Conservation (phyloP, 2,797 vertebrate species). For the Alauda arvensis region DNA sequence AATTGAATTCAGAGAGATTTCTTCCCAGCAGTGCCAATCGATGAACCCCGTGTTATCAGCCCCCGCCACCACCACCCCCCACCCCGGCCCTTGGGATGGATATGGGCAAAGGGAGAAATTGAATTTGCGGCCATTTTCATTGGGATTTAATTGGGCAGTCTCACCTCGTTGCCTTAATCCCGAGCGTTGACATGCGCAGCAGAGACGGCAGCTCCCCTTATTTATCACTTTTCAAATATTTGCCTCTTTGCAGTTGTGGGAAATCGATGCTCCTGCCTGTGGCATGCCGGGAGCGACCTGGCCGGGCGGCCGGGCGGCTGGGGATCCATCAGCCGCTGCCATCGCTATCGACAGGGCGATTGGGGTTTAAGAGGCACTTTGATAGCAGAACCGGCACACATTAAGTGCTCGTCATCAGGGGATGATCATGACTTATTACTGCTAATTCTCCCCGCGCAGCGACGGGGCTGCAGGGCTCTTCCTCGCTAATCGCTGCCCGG, state of each 20-base stretch:
- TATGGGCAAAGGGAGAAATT: conserved; percentile 32
- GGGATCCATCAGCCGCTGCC: conserved; percentile 62
- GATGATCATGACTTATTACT: conserved; percentile 61
- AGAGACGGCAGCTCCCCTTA: conserved; percentile 29
- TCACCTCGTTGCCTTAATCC: conserved; percentile 62
- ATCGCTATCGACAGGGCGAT: conserved; percentile 57
- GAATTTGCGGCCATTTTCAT: conserved; percentile 56
- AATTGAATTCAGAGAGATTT: conserved; percentile 55
- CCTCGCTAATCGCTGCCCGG: neutral
- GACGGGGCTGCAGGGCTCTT: neutral
- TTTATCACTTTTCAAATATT: conserved; percentile 67
- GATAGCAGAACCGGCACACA: conserved; percentile 60
- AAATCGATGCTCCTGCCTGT: conserved; percentile 48
- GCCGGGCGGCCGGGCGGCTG: neutral
- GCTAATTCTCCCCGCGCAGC: conserved; percentile 30
- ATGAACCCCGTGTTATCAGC: conserved; percentile 12
- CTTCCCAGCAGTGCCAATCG: conserved; percentile 43
- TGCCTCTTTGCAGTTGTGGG: conserved; percentile 43
- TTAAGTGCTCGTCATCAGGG: conserved; percentile 63
- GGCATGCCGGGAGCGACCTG: conserved; percentile 58
- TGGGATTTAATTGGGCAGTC: conserved; percentile 62
- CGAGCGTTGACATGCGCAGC: neutral
- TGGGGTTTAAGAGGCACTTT: conserved; percentile 64
- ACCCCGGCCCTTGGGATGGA: neutral
- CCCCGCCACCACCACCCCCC: neutral